A percentile compares a stretch with the other conserved stretches of the same genome.
These are phyloP conservation scores for Cyprinella venusta DNA, from an alignment of 2,797 vertebrate genomes.

Conservation along the genomic window DNA sequence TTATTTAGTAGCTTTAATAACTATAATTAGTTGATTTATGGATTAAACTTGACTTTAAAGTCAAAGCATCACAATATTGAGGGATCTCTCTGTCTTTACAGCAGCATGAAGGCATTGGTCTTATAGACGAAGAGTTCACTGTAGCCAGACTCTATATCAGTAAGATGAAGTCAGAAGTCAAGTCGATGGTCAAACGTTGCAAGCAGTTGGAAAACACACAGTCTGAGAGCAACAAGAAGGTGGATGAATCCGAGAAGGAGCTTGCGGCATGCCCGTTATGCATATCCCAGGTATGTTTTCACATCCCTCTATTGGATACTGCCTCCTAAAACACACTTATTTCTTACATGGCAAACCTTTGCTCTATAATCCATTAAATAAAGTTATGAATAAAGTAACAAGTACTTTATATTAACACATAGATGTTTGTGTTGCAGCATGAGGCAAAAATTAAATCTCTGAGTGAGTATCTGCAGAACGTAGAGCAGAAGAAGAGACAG, in stretches of 20 bases:
- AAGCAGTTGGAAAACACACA: constrained; percentile 90
- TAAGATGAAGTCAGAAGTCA: constrained; percentile 98
- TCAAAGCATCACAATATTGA: not conserved
- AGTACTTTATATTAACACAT: not conserved
- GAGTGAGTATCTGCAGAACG: constrained; percentile 91
- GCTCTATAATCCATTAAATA: not conserved
- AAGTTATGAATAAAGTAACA: not conserved
- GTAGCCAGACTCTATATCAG: constrained; percentile 93
- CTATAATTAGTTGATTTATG: not conserved
- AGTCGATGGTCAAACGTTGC: constrained; percentile 94
- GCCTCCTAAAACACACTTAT: not conserved
- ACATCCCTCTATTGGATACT: not conserved
- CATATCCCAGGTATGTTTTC: constrained; percentile 85
- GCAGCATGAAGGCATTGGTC: constrained; percentile 93
- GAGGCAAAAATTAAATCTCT: constrained; percentile 97
- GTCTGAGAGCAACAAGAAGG: constrained; percentile 86
- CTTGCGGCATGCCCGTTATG: constrained; percentile 89
- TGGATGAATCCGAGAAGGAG: constrained; percentile 88
- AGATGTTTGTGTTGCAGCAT: constrained; percentile 73
- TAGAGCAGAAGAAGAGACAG: constrained; percentile 95
- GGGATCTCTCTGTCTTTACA: constrained; percentile 55
- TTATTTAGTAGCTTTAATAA: not conserved
- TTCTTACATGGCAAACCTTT: not conserved
- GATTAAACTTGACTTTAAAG: not conserved
- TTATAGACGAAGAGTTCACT: constrained; percentile 96